Evolutionary conservation across 2,888 invertebrate species (phyloP), one percentile per base, ranked within the genome.

Genomic region (Iselma pallidipennis): DNA sequence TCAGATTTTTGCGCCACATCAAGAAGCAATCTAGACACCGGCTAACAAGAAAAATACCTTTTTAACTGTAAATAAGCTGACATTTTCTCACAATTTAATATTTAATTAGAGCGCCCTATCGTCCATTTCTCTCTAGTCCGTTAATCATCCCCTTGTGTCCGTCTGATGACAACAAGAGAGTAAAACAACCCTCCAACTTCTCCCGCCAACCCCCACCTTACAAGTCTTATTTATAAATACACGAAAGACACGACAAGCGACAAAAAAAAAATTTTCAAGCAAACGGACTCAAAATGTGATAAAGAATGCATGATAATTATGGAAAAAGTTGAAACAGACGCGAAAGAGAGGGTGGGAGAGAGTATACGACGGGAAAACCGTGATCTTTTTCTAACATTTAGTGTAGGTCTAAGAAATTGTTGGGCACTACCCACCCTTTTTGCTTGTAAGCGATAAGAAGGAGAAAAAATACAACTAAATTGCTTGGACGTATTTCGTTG

Each of bases 271-370:
- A 55, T 33, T 48, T n/a, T n/a, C n/a, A n/a, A n/a, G 42, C 28
- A 56, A 59, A 59, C 53, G 51, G 59, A 59, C 57, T 53, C 49
- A 69, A 72, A 75, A 73, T 70, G 70, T 65, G 72, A 75, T 75
- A 74, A 75, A 75, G 75, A 75, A 75, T 75, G 72, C 72, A 75
- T 74, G 74, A 70, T 75, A 75, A 75, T 75, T 75, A 71, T 71
- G 37, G 37, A 37, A 16, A 37, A 37, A 37, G 9, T 37, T 37
- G 31, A 33, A 33, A 33, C 31, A 14, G 31, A 14, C 1, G 2
- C 14, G 14, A 16, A 16, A 16, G 14, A 14, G 4, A 6, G 4
- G 14, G 37, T 2, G 14, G 5, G 1, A 7, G 37, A 9, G 37
- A 2, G 7, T 4, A 2, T 5, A 33, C n/a, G 5, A 33, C n/a